phyloP scores from a whole-genome alignment of 2,888 invertebrate genomes.

The Dynastes grantii region DNA sequence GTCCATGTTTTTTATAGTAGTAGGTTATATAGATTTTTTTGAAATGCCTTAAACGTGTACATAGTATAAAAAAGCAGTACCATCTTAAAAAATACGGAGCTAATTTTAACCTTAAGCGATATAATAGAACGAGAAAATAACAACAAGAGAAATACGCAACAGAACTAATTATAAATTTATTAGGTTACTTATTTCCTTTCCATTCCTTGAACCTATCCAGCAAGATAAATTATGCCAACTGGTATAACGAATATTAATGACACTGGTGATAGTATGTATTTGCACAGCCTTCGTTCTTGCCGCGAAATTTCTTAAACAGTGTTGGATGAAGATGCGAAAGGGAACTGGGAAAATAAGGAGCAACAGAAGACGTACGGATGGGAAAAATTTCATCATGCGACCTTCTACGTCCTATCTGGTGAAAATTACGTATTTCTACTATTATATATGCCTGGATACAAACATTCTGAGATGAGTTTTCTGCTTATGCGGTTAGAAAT shows the following conservation, averaged over 20 bases:
- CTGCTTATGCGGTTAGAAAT: not conserved
- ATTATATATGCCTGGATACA: too few relatives aligned
- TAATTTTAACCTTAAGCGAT: conserved; percentile 26
- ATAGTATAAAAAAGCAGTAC: too few relatives aligned
- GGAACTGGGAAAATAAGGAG: not conserved
- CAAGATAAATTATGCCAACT: conserved; percentile 38
- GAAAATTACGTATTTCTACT: not conserved
- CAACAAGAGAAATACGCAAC: conserved; percentile 5
- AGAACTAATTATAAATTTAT: conserved; percentile 41
- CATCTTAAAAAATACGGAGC: not conserved
- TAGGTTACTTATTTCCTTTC: conserved; percentile 32
- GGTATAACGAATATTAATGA: conserved; percentile 44
- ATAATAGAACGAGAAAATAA: not conserved
- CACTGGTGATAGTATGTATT: conserved; percentile 14
- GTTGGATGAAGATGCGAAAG: not conserved
- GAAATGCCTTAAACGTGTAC: too few relatives aligned
- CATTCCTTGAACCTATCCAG: conserved; percentile 24
- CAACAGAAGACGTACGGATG: not conserved
- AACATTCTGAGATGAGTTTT: not conserved
- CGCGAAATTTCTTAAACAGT: conserved; percentile 12
- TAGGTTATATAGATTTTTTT: too few relatives aligned
- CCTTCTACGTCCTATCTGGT: not conserved
- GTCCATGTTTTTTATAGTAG: too few relatives aligned
- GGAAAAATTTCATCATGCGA: not conserved
- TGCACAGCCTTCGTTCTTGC: conserved; percentile 4